Evolutionary conservation across 2,113 vertebrate genomes (phyloP), one percentile per base, ranked within the genome.

Genomic region (Elgaria multicarinata): DNA sequence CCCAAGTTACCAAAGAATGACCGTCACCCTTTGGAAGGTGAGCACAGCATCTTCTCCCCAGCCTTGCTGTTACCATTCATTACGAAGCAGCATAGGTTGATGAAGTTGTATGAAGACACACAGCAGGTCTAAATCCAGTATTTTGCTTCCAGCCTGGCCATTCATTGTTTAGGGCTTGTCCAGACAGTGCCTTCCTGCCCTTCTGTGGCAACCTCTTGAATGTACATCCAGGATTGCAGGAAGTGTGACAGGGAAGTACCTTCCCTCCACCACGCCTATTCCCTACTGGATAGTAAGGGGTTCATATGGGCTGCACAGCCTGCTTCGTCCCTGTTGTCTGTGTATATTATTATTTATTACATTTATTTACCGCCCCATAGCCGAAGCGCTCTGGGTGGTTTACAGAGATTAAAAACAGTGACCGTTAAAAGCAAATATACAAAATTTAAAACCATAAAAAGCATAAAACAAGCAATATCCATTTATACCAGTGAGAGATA

Each of bases 1-100:
- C 97, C 97, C 94, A 98, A 98, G 96, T 94, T 98, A 92, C 88
- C 97, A 95, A 98, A 98, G 97, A 97, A 95, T 95, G 94, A 97
- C 90, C 97, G 96, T 80, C 97, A 97, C 94, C 97, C 98, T 67
- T 96, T 96, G 93, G 97, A 99, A 97, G 98, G 98, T 98, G 95
- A 97, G 96, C 92, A 94, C 91, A 91, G 94, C 4, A 36, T 94
- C 92, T 93, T 86, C 92, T 85, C 88, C 94, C 92, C 39, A 39
- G 80, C 84, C 93, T 89, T 93, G 14, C 89, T 90, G 84, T 86
- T 64, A 2, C 0, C 18, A 86, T 85, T 0, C 1, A 33, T 88
- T 36, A 18, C 78, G 1, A 71, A 85, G 0, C 36, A 58, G 16
- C 82, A 24, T 78, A 89, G 94, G 83, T 94, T 86, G 77, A 2